phyloP scores from a whole-genome alignment of 2,113 vertebrate genomes.

The Laticauda colubrina region DNA sequence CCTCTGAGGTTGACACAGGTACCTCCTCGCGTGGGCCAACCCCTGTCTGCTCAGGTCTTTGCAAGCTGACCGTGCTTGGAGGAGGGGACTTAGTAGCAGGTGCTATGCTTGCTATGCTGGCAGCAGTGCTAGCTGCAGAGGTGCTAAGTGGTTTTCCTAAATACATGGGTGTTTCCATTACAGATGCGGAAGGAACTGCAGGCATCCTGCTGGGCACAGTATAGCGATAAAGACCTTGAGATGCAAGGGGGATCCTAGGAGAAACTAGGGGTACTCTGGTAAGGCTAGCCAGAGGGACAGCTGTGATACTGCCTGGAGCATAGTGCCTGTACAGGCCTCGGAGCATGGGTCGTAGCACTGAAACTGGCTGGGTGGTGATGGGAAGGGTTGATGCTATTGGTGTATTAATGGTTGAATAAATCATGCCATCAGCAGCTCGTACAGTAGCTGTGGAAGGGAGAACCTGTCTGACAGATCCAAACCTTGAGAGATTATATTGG shows the following conservation, averaged over 20 bases:
- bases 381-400: constrained; percentile 97
- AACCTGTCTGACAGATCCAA: constrained; percentile 81
- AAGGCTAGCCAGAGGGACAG: constrained; percentile 88
- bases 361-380: constrained; percentile 94
- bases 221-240: constrained; percentile 82
- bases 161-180: constrained; percentile 86
- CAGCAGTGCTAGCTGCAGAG: constrained; percentile 52
- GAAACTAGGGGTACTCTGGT: constrained; percentile 84
- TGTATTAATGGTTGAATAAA: constrained; percentile 97
- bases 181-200: constrained; percentile 61
- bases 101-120: neutral
- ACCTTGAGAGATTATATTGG: constrained; percentile 76
- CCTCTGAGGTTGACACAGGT: constrained; percentile 23
- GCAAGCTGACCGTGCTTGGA: neutral
- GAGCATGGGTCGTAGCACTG: constrained; percentile 85
- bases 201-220: constrained; percentile 74
- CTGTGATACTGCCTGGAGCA: constrained; percentile 75
- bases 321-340: constrained; percentile 88
- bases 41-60: constrained; percentile 52
- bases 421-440: constrained; percentile 95
- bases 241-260: constrained; percentile 82
- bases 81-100: constrained; percentile 12
- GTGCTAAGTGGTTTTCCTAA: constrained; percentile 81
- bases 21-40: constrained; percentile 64
- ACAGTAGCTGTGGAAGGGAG: constrained; percentile 83